Percentiles rank a stretch among this genome's conserved stretches.
These are phyloP conservation scores for Enteromius unitaeniatus DNA, from an alignment of 2,797 vertebrate species.

Conservation along the genomic window DNA sequence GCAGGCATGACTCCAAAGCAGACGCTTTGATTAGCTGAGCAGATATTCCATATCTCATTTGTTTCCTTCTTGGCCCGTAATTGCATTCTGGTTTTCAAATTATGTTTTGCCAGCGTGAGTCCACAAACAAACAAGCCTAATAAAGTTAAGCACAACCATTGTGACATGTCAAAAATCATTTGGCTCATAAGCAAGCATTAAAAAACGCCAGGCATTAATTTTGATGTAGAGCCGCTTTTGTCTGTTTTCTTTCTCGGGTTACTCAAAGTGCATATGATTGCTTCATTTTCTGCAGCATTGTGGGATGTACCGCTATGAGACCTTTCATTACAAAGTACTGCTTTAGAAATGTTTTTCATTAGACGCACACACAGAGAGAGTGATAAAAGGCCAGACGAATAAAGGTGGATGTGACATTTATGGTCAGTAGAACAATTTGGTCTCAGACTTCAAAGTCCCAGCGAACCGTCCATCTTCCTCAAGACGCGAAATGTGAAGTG, in stretches of 20 bases:
- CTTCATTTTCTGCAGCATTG: constrained; percentile 57
- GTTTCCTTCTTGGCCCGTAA: constrained; percentile 67
- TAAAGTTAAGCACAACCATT: constrained; percentile 72
- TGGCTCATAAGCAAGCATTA: constrained; percentile 69
- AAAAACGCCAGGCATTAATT: constrained; percentile 29
- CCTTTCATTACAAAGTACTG: constrained; percentile 48
- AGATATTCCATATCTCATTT: constrained; percentile 74
- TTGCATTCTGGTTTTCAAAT: constrained; percentile 74
- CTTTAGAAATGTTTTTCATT: constrained; percentile 61
- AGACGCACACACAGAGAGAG: constrained; percentile 46
- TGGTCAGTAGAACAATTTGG: constrained; percentile 64
- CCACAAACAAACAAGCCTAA: constrained; percentile 75
- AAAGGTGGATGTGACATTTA: constrained; percentile 63
- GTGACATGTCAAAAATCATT: constrained; percentile 76
- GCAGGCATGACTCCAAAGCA: constrained; percentile 67
- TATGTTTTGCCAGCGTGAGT: constrained; percentile 67
- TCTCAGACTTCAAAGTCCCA: constrained; percentile 63
- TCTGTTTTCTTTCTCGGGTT: constrained; percentile 38
- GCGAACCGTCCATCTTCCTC: constrained; percentile 52
- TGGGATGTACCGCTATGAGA: constrained; percentile 37
- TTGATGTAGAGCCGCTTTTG: constrained; percentile 11
- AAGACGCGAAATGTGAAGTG: constrained; percentile 57
- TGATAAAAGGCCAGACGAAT: constrained; percentile 47
- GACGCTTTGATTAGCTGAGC: constrained; percentile 70
- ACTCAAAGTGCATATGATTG: constrained; percentile 55